Evolutionary conservation across 2,888 invertebrate genomes (phyloP).

Genomic region (Nemapogon koenigi): DNA sequence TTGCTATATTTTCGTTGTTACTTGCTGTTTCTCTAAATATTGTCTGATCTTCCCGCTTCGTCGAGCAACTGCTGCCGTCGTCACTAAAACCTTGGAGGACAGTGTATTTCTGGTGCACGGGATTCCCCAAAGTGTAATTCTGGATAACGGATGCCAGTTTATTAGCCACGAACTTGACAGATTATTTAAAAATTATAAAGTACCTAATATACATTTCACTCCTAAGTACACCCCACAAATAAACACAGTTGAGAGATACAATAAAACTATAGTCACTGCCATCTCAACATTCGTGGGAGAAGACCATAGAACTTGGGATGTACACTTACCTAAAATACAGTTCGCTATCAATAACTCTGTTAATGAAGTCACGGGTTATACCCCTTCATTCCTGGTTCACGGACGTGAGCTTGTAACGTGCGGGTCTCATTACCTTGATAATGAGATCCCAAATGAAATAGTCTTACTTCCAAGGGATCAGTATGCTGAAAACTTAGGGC

Average conservation of each 20-base stretch:
- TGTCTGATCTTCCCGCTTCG: conserved; percentile 13
- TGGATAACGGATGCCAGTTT: conserved; percentile 12
- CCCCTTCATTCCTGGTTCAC: conserved; percentile 16
- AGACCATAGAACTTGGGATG: conserved; percentile 20
- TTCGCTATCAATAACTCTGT: conserved; percentile 19
- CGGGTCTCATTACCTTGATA: conserved; percentile 15
- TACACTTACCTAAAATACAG: conserved; percentile 15
- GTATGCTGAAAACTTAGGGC: conserved; percentile 16
- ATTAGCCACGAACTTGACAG: conserved; percentile 5
- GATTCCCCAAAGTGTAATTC: conserved; percentile 15
- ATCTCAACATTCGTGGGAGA: conserved; percentile 16
- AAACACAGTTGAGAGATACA: conserved; percentile 9
- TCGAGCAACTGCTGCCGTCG: conserved; percentile 11
- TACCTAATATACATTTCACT: conserved; percentile 9
- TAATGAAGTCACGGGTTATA: conserved; percentile 18
- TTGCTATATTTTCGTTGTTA: conserved; percentile 14
- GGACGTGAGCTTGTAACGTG: conserved; percentile 16
- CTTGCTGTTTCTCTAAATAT: conserved; percentile 18
- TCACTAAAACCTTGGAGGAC: conserved; percentile 16
- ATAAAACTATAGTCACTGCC: conserved; percentile 14
- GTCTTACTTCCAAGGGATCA: conserved; percentile 16
- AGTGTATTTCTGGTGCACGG: conserved; percentile 21
- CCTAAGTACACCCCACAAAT: conserved; percentile 11
- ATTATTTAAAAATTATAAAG: conserved; percentile 9
- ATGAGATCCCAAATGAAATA: conserved; percentile 8